Conservation (phyloP, 2,888 invertebrate genomes). For the Galerucella nymphaeae region DNA sequence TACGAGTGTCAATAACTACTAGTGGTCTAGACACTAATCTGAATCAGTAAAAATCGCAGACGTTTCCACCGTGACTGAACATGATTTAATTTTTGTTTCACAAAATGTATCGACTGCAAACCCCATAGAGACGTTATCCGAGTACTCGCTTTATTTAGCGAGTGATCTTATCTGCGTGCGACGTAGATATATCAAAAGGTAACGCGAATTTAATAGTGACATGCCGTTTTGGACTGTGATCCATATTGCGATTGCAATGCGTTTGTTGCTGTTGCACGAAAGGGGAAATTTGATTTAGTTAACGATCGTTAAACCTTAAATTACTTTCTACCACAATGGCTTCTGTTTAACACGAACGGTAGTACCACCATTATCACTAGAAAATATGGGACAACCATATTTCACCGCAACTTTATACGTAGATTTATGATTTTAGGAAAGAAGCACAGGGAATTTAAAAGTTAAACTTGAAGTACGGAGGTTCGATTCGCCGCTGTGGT, state of each 20-base stretch:
- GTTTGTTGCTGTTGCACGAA: neutral
- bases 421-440: neutral
- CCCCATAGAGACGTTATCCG: slow-evolving; percentile 3
- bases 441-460: too few species aligned
- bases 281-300: slow-evolving; percentile 10
- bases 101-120: neutral
- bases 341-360: slow-evolving; percentile 1
- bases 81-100: neutral
- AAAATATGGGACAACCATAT: neutral
- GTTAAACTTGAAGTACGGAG: too few species aligned
- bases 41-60: too few species aligned
- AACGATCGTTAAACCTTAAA: neutral
- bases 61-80: neutral
- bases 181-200: slow-evolving; percentile 9
- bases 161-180: slow-evolving; percentile 13
- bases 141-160: neutral
- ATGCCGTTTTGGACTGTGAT: slow-evolving; percentile 12
- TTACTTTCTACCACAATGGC: neutral
- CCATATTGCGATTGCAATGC: neutral
- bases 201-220: slow-evolving; percentile 15
- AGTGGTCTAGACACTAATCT: too few species aligned
- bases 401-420: neutral
- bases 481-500: too few species aligned
- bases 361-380: neutral
- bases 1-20: too few species aligned